Base-by-base conservation (phyloP, 1,140 invertebrate genomes). In the Macrobrachium nipponense region DNA sequence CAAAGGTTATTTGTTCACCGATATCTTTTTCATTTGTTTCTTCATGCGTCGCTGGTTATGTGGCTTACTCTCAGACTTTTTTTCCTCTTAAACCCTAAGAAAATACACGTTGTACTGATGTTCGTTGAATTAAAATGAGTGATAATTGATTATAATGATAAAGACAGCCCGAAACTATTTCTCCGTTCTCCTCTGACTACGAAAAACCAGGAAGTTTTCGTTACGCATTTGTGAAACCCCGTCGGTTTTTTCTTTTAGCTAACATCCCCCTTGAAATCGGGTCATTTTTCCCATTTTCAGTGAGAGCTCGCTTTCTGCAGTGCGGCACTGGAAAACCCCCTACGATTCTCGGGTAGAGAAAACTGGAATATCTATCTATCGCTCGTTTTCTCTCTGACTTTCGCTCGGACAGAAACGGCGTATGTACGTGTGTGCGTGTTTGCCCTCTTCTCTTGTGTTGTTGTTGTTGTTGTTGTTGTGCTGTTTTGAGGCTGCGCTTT, bases 221-320 rank as follows among this genome's bases (percentile, higher is more conserved):
- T 12, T 51, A 10, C 51, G 51, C 12, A 10, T 7, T 5, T 51
- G 51, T 8, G 8, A 6, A 8, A 51, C 3, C 7, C 51, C 8
- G 23, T 15, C 43, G 11, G 15, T n/a, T 11, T 81, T 72, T 59
- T 68, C 79, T 70, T 68, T 59, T 27, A 81, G 80, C 72, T 23
- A 27, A 61, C 51, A 64, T 66, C 72, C 44, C 72, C n/a, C n/a
- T 81, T 58, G 51, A 51, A 70, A 81, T 59, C 51, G 44, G 36
- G 27, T 72, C 10, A 72, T 72, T 81, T 51, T 81, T 81, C 80
- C 80, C 80, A 81, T 81, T 81, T 81, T 81, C 80, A 81, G 80
- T 81, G 80, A 81, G 20, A 68, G 80, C 66, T 51, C 66, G 60
- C 64, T 81, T 70, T 81, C 80, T 81, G 80, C 80, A 81, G 80